Percentiles rank a stretch among this genome's conserved stretches.
Evolutionary conservation across 2,797 vertebrate genomes (phyloP).

Genomic region (Arnoldichthys spilopterus): DNA sequence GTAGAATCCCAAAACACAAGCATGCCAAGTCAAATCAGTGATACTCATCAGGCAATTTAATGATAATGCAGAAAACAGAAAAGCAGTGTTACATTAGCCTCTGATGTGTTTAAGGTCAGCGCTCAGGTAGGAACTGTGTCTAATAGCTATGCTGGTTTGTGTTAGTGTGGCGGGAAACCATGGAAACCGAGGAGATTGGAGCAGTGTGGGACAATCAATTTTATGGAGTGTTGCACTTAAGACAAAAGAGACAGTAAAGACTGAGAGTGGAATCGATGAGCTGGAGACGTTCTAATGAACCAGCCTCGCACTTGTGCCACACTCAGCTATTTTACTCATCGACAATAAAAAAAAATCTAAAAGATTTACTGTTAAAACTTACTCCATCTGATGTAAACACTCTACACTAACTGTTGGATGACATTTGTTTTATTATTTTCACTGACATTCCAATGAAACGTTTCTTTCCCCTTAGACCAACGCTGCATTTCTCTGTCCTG

Average conservation of each 20-base stretch:
- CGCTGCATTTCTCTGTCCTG: too few relatives aligned
- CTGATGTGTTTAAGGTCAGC: background rate
- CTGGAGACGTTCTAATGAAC: slow-evolving; percentile 36
- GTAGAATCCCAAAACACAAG: background rate
- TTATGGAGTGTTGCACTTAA: slow-evolving; percentile 47
- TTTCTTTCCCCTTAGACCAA: too few relatives aligned
- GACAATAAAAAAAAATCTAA: background rate
- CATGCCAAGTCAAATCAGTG: background rate
- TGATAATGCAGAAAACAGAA: background rate
- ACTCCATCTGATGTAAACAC: background rate
- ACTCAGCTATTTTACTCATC: slow-evolving; percentile 37
- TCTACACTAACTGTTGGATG: too few relatives aligned
- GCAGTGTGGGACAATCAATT: slow-evolving; percentile 39
- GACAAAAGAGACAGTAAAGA: slow-evolving; percentile 41
- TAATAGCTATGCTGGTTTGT: background rate
- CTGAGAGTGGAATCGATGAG: slow-evolving; percentile 43
- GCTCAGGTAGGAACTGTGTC: background rate
- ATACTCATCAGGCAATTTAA: background rate
- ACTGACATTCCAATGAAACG: too few relatives aligned
- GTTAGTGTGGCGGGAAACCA: slow-evolving; percentile 22
- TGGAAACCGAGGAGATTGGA: slow-evolving; percentile 14
- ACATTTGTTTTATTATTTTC: too few relatives aligned
- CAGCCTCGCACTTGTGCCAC: slow-evolving; percentile 36
- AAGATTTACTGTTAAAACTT: background rate
- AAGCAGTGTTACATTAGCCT: background rate